Evolutionary conservation across 2,113 vertebrate genomes (phyloP), one percentile per base, ranked within the genome.

Genomic region (Halichoeres trimaculatus): DNA sequence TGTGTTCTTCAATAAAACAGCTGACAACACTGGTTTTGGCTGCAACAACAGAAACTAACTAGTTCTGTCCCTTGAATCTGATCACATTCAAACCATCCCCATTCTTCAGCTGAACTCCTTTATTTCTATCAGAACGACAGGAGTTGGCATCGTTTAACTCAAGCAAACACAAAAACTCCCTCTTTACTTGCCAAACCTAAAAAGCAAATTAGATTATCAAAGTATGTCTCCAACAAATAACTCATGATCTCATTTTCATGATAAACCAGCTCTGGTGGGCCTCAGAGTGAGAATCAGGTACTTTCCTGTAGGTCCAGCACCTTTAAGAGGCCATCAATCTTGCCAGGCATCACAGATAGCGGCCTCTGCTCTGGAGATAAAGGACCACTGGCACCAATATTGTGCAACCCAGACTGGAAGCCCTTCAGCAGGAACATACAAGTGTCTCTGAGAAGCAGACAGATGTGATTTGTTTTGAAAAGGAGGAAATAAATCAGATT

Each of bases 401-500:
- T 74, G 72, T 56, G 70, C 34, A 71, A 78, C 62, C 19, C 64
- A 77, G 58, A 76, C 76, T 69, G 80, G 70, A 75, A 59, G 20
- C 34, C 68, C 62, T 60, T 62, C 12, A 34, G 70, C 50, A 78
- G 45, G 43, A 48, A 52, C 35, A 57, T 23, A n/a, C 35, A 65
- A 56, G 59, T 50, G 59, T 78, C 59, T 83, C 65, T 0, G 57
- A 62, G 53, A 63, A 66, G 67, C n/a, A 65, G 57, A 65, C 56
- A 13, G 38, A 64, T 85, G 66, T 58, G 73, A 72, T 76, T 73
- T 80, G 51, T 76, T 90, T 77, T 71, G 24, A 81, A 81, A 87
- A 26, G 23, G 58, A 72, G 38, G 76, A 78, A 78, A 86, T 88
- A 69, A 82, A 90, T 88, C 60, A 55, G 59, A 70, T 84, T 87